A percentile compares a stretch with the other conserved stretches of the same genome.
phyloP scores from a whole-genome alignment of 92 coral and sea anemone species.

The Phenganax subtilis region DNA sequence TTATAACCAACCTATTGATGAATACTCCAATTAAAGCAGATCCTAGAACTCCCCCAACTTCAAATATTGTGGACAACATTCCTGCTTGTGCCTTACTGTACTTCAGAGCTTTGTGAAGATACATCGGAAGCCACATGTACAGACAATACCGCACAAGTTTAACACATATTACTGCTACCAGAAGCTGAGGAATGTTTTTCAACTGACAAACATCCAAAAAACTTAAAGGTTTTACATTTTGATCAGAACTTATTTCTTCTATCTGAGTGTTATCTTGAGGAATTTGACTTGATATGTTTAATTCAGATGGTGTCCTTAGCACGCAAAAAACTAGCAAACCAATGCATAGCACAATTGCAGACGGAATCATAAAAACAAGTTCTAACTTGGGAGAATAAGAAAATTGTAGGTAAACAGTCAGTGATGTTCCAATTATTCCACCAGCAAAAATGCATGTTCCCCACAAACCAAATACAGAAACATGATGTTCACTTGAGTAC shows the following conservation, averaged over 20 bases:
- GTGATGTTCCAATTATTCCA: slow-evolving; percentile 85
- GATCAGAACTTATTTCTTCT: background rate
- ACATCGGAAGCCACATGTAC: slow-evolving; percentile 99
- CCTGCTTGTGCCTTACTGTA: slow-evolving; percentile 88
- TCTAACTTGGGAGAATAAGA: slow-evolving; percentile 62
- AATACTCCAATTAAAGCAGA: slow-evolving; percentile 74
- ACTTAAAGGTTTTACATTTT: background rate
- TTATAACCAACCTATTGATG: slow-evolving; percentile 58
- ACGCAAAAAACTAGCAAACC: slow-evolving; percentile 69
- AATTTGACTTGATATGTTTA: slow-evolving; percentile 46
- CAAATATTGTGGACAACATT: slow-evolving; percentile 85
- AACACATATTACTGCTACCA: slow-evolving; percentile 73
- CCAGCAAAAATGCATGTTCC: slow-evolving; percentile 95
- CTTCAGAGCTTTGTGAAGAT: slow-evolving; percentile 71
- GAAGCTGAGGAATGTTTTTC: slow-evolving; percentile 84
- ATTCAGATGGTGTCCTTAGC: slow-evolving; percentile 74
- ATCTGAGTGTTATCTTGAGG: slow-evolving; percentile 44
- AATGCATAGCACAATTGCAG: slow-evolving; percentile 46
- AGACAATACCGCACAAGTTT: slow-evolving; percentile 92
- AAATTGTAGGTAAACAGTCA: slow-evolving; percentile 77
- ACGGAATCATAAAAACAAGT: slow-evolving; percentile 70
- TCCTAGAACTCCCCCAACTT: slow-evolving; percentile 91
- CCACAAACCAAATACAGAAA: slow-evolving; percentile 89
- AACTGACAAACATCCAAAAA: slow-evolving; percentile 14
- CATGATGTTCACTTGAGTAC: slow-evolving; percentile 77